These are phyloP conservation scores for Poliocrania exsul DNA, from an alignment of 2,797 vertebrate genomes.

Conservation along the genomic window DNA sequence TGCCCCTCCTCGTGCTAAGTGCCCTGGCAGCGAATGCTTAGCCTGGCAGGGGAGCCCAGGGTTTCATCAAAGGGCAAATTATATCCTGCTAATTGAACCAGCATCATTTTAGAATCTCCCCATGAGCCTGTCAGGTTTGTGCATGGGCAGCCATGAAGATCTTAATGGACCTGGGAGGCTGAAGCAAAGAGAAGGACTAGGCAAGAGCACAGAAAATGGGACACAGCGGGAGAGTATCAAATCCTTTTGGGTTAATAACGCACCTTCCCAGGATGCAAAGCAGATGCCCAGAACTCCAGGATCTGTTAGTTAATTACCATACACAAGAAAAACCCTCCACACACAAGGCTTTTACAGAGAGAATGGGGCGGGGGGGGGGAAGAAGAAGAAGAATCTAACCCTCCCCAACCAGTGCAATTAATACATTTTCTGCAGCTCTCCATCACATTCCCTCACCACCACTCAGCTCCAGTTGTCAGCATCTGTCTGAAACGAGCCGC, in stretches of 20 bases:
- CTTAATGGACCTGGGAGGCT: slow-evolving; percentile 32
- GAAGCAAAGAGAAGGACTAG: not conserved
- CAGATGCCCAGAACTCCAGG: not conserved
- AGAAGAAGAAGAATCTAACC: not conserved
- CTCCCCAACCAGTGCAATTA: not conserved
- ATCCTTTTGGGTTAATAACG: slow-evolving; percentile 33
- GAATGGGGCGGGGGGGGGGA: not conserved
- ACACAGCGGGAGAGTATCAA: not conserved
- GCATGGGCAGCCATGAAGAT: slow-evolving; percentile 6
- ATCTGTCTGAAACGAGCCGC: slow-evolving; percentile 11
- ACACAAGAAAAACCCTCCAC: not conserved
- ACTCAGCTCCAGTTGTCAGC: slow-evolving; percentile 47
- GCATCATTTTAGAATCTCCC: slow-evolving; percentile 45
- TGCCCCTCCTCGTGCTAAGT: not conserved
- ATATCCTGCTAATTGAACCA: slow-evolving; percentile 54
- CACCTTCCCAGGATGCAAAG: not conserved
- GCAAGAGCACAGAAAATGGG: not conserved
- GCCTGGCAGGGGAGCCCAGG: slow-evolving; percentile 17
- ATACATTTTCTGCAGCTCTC: not conserved
- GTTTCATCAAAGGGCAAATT: slow-evolving; percentile 49
- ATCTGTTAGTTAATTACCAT: not conserved
- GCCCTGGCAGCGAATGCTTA: not conserved
- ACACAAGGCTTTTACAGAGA: not conserved
- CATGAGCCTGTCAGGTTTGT: slow-evolving; percentile 39
- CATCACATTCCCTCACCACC: not conserved